Percentiles rank a stretch among this genome's conserved stretches.
These are phyloP conservation scores for Autographa gamma DNA, from an alignment of 2,888 invertebrate genomes.

Conservation along the genomic window DNA sequence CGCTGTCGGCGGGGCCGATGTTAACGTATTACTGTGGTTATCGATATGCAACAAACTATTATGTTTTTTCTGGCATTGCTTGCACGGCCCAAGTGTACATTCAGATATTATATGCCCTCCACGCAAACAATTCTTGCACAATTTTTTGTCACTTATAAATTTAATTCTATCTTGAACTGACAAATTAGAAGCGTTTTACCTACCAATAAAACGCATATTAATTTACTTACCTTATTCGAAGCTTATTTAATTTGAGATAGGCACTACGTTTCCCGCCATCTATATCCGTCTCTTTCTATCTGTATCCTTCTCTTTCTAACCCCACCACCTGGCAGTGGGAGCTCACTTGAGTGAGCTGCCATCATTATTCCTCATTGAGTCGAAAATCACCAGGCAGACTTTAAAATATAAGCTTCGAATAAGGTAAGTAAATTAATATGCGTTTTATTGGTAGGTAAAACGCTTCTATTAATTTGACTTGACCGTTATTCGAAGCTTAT, in stretches of 20 bases:
- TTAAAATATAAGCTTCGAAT: no score
- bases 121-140: not conserved
- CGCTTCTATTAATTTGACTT: slow-evolving; percentile 13
- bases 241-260: not conserved
- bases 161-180: not conserved
- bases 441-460: slow-evolving; percentile 26
- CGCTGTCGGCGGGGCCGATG: not conserved
- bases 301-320: no score
- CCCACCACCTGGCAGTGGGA: no score
- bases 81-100: not conserved
- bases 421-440: no score
- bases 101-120: not conserved
- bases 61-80: not conserved
- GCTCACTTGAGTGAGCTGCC: no score
- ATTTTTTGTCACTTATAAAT: not conserved
- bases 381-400: no score
- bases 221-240: not conserved
- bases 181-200: not conserved
- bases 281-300: not conserved
- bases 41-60: not conserved
- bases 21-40: no score
- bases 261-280: not conserved
- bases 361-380: no score
- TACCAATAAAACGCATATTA: no score
- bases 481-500: slow-evolving; percentile 25